Evolutionary conservation across 2,113 vertebrate species (phyloP), one percentile per base, ranked within the genome.

Genomic region (Saccopteryx leptura): DNA sequence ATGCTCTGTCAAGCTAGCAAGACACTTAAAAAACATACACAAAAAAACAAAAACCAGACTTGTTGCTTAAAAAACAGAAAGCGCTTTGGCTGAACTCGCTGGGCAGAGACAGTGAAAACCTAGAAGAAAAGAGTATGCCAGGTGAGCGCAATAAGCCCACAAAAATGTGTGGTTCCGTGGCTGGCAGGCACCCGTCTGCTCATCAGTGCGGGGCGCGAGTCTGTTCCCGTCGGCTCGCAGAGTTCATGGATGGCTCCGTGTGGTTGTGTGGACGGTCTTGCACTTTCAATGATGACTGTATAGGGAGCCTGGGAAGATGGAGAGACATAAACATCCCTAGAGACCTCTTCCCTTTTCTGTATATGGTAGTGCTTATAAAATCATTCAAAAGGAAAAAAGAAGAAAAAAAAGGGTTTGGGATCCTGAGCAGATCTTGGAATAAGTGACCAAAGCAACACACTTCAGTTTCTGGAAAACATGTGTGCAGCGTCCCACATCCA

Each of bases 1-100:
- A 66, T 19, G 48, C 24, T n/a, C 3, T 61, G 66, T 90, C 56
- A 52, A 90, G 76, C 58, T 75, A 58, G 91, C 95, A 90, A 81
- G n/a, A 95, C 61, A 76, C 61, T 91, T 52, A 24, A 80, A 39
- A 39, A 39, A 39, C 3, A 39, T 3, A 39, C 39, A 39, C 39
- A 39, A 39, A 39, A 39, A 39, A 39, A 39, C 39, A 39, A 39
- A 88, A 91, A 68, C 56, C 50, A 85, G 68, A 88, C 83, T 88
- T 66, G 48, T 92, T 56, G 18, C 31, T 74, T 23, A 26, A 28
- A 60, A 74, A 26, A n/a, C 19, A 24, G 48, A 26, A 60, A 88
- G 48, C 24, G 13, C 2, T n/a, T 28, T 7, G 74, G 39, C 65
- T 68, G 52, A 78, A 82, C 48, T 88, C 39, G 11, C 4, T 56